Evolutionary conservation across 1,140 invertebrate species (phyloP).

Genomic region (Drosophila ohnishii): DNA sequence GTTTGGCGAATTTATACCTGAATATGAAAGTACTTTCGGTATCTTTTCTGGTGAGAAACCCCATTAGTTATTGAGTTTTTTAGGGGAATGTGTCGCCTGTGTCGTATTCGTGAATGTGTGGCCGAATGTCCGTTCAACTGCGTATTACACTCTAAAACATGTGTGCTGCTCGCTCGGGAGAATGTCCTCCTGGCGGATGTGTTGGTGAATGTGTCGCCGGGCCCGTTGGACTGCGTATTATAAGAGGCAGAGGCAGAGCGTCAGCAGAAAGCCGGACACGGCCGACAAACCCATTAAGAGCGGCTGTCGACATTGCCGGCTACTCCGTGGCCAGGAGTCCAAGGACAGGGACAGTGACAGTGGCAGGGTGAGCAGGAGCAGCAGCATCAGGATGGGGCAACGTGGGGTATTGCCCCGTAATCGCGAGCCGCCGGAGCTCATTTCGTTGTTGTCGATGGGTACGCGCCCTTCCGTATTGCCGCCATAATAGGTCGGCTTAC

Average conservation of each 20-base stretch:
- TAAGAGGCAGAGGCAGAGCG: slow-evolving; percentile 59
- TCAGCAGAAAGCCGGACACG: slow-evolving; percentile 59
- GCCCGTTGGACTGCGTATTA: slow-evolving; percentile 59
- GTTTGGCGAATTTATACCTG: neutral
- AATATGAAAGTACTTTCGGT: neutral
- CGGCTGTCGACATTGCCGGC: slow-evolving; percentile 61
- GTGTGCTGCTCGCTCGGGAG: slow-evolving; percentile 8
- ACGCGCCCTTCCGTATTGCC: slow-evolving; percentile 68
- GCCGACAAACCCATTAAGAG: slow-evolving; percentile 70
- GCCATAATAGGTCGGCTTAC: slow-evolving; percentile 60
- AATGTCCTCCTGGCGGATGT: slow-evolving; percentile 20
- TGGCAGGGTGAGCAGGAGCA: slow-evolving; percentile 1
- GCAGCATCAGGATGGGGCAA: neutral
- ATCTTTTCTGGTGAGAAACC: too few species aligned
- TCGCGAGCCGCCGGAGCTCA: slow-evolving; percentile 50
- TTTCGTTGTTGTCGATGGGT: slow-evolving; percentile 67
- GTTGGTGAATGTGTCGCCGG: slow-evolving; percentile 27
- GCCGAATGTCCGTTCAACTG: slow-evolving; percentile 6
- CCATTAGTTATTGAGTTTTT: neutral
- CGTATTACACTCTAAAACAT: slow-evolving; percentile 23
- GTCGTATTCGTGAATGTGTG: slow-evolving; percentile 8
- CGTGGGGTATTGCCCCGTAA: slow-evolving; percentile 2
- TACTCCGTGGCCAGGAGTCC: slow-evolving; percentile 18
- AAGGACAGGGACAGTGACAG: slow-evolving; percentile 12
- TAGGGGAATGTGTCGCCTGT: slow-evolving; percentile 1